phyloP scores from a whole-genome alignment of 2,797 vertebrate species.

The Scarus forsteni region DNA sequence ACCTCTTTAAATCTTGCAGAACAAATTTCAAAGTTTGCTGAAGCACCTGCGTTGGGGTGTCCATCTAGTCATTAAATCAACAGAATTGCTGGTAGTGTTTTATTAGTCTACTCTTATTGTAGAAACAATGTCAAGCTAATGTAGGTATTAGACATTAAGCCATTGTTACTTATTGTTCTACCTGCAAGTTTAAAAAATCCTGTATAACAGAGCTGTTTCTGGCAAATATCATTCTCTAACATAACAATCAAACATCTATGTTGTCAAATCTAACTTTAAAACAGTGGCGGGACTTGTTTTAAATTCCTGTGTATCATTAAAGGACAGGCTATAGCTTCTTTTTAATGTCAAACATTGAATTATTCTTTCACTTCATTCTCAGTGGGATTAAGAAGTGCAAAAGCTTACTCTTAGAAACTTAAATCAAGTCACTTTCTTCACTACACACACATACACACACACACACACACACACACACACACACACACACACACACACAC shows the following conservation, averaged over 20 bases:
- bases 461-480: slow-evolving; percentile 8
- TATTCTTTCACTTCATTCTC: slow-evolving; percentile 59
- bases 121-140: no score
- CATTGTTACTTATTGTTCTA: no score
- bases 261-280: neutral
- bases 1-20: no score
- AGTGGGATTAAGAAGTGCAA: slow-evolving; percentile 54
- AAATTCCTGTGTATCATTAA: slow-evolving; percentile 24
- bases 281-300: neutral
- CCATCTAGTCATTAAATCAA: no score
- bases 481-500: neutral
- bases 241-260: neutral
- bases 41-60: no score
- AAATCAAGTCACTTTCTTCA: slow-evolving; percentile 57
- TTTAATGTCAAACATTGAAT: slow-evolving; percentile 25
- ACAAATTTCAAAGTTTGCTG: no score
- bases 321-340: slow-evolving; percentile 18
- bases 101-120: no score
- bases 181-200: no score
- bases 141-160: no score
- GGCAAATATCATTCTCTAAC: no score
- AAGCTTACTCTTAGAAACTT: slow-evolving; percentile 71
- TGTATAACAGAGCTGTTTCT: no score
- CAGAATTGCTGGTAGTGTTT: no score
- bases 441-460: neutral